Percentiles rank a stretch among this genome's conserved stretches.
Conservation (phyloP, 1,140 invertebrate genomes). For the Eufriesea mexicana region DNA sequence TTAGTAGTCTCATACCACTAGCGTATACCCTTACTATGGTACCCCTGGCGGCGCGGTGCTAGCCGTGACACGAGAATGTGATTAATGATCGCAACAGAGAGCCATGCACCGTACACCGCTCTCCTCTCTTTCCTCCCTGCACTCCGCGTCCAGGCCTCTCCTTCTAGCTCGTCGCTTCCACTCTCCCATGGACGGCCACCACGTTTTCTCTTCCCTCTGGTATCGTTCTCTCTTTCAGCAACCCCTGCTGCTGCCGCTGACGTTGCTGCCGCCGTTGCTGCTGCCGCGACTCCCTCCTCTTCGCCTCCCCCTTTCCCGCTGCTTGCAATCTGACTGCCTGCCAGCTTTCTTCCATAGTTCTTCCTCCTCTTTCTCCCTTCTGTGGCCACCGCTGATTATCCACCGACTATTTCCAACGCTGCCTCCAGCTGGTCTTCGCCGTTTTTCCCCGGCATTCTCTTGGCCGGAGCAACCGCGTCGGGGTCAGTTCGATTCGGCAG, state of each 20-base stretch:
- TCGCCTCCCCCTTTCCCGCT: slow-evolving; percentile 31
- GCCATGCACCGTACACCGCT: slow-evolving; percentile 74
- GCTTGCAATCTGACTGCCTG: slow-evolving; percentile 56
- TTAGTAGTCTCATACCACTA: slow-evolving; percentile 68
- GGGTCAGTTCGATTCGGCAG: background rate
- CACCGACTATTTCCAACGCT: slow-evolving; percentile 19
- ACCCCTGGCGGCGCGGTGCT: slow-evolving; percentile 79
- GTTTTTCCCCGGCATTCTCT: background rate
- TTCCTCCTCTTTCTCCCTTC: slow-evolving; percentile 55
- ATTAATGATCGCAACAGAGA: slow-evolving; percentile 81
- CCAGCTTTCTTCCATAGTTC: slow-evolving; percentile 61
- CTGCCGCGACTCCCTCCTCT: slow-evolving; percentile 46
- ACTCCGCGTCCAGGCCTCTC: slow-evolving; percentile 5
- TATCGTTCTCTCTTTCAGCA: slow-evolving; percentile 65
- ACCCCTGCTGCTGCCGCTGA: slow-evolving; percentile 64
- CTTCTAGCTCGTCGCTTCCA: slow-evolving; percentile 44
- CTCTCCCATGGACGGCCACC: slow-evolving; percentile 41
- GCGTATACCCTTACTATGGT: slow-evolving; percentile 80
- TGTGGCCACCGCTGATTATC: slow-evolving; percentile 49
- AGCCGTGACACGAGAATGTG: slow-evolving; percentile 81
- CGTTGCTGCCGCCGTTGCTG: slow-evolving; percentile 52
- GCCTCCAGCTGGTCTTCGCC: background rate
- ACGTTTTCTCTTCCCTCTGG: slow-evolving; percentile 56
- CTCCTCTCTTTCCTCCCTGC: slow-evolving; percentile 55
- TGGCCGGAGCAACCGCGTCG: background rate